Base-by-base conservation (phyloP, 2,113 vertebrate species). In the Hiodon alosoides region DNA sequence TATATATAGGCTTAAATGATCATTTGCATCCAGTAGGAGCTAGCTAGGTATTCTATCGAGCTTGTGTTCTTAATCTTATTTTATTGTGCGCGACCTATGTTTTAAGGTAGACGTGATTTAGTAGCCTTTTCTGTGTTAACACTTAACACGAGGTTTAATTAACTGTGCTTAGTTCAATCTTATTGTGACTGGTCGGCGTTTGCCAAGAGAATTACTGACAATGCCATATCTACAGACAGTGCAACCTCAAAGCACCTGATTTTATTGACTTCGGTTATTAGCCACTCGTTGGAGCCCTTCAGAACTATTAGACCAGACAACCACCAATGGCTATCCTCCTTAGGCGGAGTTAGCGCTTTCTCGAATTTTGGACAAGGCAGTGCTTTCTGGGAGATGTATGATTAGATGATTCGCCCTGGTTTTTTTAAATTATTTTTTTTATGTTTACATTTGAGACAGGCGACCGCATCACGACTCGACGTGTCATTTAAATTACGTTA, bases 211-310 rank as follows among this genome's bases (percentile, higher is more conserved):
- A 5, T 16, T 17, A 67, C n/a, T 59, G 46, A 71, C 61, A 7
- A 4, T 50, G 54, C 46, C 0, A 47, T 71, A 59, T 59, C 70
- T 71, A 52, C 57, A 31, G 5, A 2, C 31, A 59, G 54, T 48
- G 68, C 13, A 67, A 76, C 77, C 55, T 53, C 57, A 76, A 75
- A 85, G 79, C 85, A 83, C 81, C 81, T 84, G 84, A 80, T 81
- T 74, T 84, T 83, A 86, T 82, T 81, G 87, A 82, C 84, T 74
- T 4, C 3, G 31, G 6, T 60, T 13, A 1, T 60, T 71, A 60
- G 70, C 70, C 57, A 14, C 4, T 60, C 54, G 14, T n/a, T n/a
- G 11, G n/a, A 60, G 57, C 54, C 6, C 17, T 60, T 48, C 57
- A 7, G n/a, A 0, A 1, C 4, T 48, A 59, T 54, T 46, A 2